Conservation (phyloP, 2,113 vertebrate species). For the Leuciscus idus region DNA sequence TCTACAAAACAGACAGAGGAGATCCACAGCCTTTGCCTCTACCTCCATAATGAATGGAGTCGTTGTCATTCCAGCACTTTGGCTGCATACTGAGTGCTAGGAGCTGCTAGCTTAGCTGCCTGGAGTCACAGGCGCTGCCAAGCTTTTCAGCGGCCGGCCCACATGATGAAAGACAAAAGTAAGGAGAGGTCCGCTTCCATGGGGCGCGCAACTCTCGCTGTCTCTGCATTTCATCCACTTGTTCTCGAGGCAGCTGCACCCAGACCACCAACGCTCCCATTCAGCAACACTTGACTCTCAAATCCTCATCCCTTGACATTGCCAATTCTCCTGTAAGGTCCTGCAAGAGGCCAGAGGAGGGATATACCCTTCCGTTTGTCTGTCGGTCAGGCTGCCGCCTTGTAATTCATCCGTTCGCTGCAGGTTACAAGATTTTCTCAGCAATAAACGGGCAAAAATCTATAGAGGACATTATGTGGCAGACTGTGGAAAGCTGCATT, state of each 20-base stretch:
- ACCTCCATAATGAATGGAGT: conserved; percentile 79
- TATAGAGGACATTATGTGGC: conserved; percentile 37
- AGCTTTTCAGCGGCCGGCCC: conserved; percentile 23
- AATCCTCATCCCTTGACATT: conserved; percentile 63
- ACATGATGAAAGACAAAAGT: conserved; percentile 53
- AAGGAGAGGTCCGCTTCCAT: conserved; percentile 62
- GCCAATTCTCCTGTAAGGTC: conserved; percentile 58
- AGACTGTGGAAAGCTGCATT: conserved; percentile 34
- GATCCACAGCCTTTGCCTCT: conserved; percentile 76
- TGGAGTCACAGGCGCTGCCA: conserved; percentile 64
- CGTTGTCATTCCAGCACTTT: conserved; percentile 80
- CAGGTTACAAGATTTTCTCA: conserved; percentile 39
- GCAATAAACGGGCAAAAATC: conserved; percentile 23
- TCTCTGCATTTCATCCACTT: conserved; percentile 60
- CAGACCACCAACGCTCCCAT: conserved; percentile 66
- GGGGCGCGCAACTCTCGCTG: conserved; percentile 44
- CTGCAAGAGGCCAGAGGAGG: conserved; percentile 33
- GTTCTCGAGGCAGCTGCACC: conserved; percentile 59
- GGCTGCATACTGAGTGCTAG: conserved; percentile 78
- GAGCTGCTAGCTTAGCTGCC: conserved; percentile 72
- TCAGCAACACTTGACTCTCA: conserved; percentile 65
- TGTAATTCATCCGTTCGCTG: conserved; percentile 62
- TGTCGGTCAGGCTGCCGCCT: conserved; percentile 62
- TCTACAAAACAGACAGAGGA: conserved; percentile 71
- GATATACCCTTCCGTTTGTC: conserved; percentile 50